These are phyloP conservation scores for Lathronympha strigana DNA, from an alignment of 2,888 invertebrate genomes.

Conservation along the genomic window DNA sequence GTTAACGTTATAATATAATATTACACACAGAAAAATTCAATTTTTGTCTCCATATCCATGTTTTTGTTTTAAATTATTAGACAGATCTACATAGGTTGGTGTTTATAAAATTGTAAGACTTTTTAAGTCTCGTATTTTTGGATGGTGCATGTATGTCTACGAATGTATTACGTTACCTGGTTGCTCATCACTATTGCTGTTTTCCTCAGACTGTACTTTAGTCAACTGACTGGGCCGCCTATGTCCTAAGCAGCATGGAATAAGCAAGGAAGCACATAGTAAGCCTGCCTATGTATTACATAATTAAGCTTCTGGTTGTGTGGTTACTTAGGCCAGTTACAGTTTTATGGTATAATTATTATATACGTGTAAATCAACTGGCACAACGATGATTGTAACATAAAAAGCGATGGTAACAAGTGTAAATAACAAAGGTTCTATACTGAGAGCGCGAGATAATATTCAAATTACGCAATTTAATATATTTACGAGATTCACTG, in stretches of 20 bases:
- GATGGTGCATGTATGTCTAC: background rate
- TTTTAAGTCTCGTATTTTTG: no score
- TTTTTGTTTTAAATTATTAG: no score
- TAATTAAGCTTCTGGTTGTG: slow-evolving; percentile 9
- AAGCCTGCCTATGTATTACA: slow-evolving; percentile 32
- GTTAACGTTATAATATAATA: no score
- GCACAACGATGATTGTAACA: background rate
- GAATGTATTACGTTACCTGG: slow-evolving; percentile 51
- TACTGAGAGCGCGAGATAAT: background rate
- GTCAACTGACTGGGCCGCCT: slow-evolving; percentile 80
- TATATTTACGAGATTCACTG: background rate
- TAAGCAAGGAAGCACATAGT: slow-evolving; percentile 59
- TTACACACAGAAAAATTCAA: no score
- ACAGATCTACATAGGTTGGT: no score
- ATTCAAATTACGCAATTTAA: background rate
- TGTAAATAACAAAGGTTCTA: background rate
- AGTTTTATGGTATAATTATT: background rate
- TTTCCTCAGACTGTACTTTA: slow-evolving; percentile 87
- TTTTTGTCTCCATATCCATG: no score
- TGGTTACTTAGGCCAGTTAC: slow-evolving; percentile 5
- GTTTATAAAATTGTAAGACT: no score
- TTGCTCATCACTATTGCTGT: slow-evolving; percentile 86
- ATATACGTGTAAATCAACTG: background rate
- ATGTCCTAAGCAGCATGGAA: slow-evolving; percentile 77
- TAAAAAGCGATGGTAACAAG: slow-evolving; percentile 6